Conservation (phyloP, 2,888 invertebrate genomes). For the Spatulosminthurus flaviceps region DNA sequence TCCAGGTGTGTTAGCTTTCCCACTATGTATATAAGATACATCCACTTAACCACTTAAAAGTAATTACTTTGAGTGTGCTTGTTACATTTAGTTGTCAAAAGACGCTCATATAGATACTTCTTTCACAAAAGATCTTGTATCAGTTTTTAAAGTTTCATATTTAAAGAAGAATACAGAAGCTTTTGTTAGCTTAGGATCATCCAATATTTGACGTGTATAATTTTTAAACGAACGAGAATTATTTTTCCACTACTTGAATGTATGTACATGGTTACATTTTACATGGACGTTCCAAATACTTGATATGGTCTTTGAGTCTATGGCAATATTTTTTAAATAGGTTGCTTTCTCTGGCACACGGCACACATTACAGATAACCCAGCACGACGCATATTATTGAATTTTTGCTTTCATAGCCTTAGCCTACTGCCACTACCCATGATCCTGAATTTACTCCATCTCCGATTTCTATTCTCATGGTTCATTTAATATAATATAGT, state of each 20-base stretch:
- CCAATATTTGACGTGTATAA: not conserved
- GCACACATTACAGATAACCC: not conserved
- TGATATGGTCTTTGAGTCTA: no score
- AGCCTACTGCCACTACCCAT: constrained; percentile 1
- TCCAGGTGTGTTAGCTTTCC: not conserved
- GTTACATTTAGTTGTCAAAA: no score
- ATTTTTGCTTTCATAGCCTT: not conserved
- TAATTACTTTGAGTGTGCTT: not conserved
- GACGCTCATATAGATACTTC: no score
- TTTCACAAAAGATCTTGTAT: not conserved
- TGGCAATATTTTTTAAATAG: no score
- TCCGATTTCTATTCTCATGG: constrained; percentile 13
- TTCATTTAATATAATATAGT: not conserved
- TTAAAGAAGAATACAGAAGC: constrained; percentile 5
- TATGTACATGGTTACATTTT: no score
- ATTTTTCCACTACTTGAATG: not conserved
- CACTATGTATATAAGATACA: not conserved
- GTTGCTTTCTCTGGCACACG: no score
- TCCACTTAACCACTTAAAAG: constrained; percentile 5
- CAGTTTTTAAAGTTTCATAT: not conserved
- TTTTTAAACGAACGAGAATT: not conserved
- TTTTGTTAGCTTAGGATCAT: constrained; percentile 1
- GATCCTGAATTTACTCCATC: not conserved
- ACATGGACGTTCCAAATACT: no score
- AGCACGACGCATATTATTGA: not conserved